phyloP scores from a whole-genome alignment of 2,113 vertebrate genomes.

The Solenodon paradoxus region DNA sequence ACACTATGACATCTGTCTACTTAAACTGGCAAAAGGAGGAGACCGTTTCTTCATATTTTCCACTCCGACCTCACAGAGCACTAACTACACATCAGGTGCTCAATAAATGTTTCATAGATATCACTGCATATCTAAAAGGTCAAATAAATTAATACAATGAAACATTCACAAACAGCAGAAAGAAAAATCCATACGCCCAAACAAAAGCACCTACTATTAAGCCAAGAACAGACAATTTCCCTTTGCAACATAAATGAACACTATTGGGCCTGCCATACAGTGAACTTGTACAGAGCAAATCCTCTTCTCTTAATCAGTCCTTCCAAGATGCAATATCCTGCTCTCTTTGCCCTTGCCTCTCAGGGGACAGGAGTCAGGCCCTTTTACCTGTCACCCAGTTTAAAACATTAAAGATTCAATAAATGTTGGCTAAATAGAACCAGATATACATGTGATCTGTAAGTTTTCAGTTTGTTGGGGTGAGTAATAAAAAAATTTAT shows the following conservation, averaged over 20 bases:
- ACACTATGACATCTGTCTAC: background rate
- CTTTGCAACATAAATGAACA: background rate
- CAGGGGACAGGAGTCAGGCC: background rate
- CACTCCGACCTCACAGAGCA: background rate
- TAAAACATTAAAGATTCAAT: background rate
- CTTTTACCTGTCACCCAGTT: background rate
- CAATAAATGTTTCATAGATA: conserved; percentile 10
- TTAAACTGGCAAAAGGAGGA: background rate
- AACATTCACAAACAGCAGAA: background rate
- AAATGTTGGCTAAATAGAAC: background rate
- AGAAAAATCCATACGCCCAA: background rate
- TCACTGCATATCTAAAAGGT: background rate
- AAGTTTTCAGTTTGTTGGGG: background rate
- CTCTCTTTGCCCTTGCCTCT: background rate
- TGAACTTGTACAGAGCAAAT: background rate
- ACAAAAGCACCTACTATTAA: background rate
- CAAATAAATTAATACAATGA: conserved; percentile 24
- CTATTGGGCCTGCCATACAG: background rate
- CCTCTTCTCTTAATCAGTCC: background rate
- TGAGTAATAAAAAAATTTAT: background rate
- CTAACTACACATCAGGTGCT: background rate
- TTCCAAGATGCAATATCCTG: background rate
- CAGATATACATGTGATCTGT: background rate
- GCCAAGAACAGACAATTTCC: background rate
- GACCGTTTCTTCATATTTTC: background rate